These are phyloP conservation scores for Clanis bilineata DNA, from an alignment of 2,888 invertebrate species.

Conservation along the genomic window DNA sequence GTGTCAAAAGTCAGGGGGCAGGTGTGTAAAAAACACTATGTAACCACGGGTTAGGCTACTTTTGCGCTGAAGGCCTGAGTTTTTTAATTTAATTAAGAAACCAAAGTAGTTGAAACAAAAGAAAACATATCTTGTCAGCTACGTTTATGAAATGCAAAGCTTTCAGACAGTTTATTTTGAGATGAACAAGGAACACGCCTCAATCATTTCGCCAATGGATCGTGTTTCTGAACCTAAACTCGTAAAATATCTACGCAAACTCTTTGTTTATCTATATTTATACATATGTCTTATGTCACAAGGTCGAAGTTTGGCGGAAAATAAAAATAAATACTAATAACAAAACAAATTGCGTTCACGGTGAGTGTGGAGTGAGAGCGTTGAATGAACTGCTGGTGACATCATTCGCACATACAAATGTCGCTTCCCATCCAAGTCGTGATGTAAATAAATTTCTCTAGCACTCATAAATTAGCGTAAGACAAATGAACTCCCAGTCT, in stretches of 20 bases:
- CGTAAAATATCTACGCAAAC: constrained; percentile 36
- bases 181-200: not conserved
- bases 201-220: constrained; percentile 3
- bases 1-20: too few species aligned
- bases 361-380: constrained; percentile 27
- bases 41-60: too few species aligned
- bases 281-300: constrained; percentile 26
- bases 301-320: constrained; percentile 28
- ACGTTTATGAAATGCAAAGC: not conserved
- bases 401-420: not conserved
- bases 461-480: too few species aligned
- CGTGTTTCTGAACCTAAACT: constrained; percentile 30
- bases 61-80: not conserved
- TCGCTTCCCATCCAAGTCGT: not conserved
- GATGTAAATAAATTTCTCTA: not conserved
- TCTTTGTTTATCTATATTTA: constrained; percentile 43
- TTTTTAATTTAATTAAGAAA: not conserved
- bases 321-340: constrained; percentile 35
- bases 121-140: not conserved
- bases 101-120: not conserved
- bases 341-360: constrained; percentile 29
- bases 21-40: too few species aligned
- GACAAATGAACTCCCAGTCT: too few species aligned
- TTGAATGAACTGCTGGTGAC: constrained; percentile 18
- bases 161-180: constrained; percentile 3